phyloP scores from a whole-genome alignment of 2,113 vertebrate genomes.

The Rhineura floridana region DNA sequence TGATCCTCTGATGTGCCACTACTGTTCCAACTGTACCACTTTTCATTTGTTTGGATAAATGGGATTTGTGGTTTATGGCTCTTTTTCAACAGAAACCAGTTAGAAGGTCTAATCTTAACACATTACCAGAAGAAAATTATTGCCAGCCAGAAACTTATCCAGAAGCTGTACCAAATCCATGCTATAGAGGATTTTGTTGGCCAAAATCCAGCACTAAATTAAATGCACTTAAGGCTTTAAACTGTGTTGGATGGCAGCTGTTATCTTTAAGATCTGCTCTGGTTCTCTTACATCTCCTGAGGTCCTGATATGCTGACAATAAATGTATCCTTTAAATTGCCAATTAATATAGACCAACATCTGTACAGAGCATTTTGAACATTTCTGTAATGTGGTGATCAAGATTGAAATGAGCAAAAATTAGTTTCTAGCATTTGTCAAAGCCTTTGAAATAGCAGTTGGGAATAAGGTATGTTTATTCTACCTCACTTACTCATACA shows the following conservation, averaged over 20 bases:
- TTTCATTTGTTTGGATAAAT: neutral
- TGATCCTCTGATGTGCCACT: neutral
- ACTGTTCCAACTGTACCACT: neutral
- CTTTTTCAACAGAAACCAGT: neutral
- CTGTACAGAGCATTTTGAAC: neutral
- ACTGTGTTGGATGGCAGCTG: neutral
- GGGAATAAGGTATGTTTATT: constrained; percentile 55
- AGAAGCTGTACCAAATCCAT: neutral
- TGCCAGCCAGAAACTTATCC: neutral
- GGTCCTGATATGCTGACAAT: neutral
- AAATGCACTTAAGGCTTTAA: neutral
- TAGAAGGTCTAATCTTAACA: neutral
- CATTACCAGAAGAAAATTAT: neutral
- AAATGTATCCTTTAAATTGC: neutral
- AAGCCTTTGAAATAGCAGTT: constrained; percentile 53
- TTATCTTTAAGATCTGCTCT: neutral
- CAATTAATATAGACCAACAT: neutral
- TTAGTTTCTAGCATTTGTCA: constrained; percentile 38
- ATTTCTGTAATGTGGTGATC: neutral
- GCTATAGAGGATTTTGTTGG: neutral
- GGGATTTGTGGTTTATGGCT: neutral
- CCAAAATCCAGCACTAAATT: neutral
- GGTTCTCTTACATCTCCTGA: neutral
- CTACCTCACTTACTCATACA: constrained; percentile 52
- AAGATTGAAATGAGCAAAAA: constrained; percentile 19